Conservation (phyloP, 2,888 invertebrate genomes). For the Andrena bicolor region DNA sequence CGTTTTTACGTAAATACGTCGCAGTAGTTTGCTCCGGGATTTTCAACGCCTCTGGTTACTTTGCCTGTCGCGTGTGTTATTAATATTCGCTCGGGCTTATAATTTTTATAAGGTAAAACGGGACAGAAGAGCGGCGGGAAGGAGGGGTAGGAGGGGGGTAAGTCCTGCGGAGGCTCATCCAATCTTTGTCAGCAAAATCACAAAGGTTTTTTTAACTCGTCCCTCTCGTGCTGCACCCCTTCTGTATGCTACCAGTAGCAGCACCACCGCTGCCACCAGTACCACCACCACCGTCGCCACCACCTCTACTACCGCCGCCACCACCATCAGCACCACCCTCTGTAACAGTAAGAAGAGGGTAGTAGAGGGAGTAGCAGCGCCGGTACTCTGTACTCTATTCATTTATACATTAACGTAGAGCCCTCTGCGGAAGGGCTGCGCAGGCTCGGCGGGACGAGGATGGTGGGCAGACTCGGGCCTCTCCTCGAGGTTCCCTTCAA, state of each 20-base stretch:
- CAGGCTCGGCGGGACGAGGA: constrained; percentile 49
- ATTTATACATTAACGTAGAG: constrained; percentile 62
- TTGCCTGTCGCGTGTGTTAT: too few species aligned
- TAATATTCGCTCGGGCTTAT: background rate
- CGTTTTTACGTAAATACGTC: too few species aligned
- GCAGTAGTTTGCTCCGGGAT: too few species aligned
- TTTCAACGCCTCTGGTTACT: too few species aligned
- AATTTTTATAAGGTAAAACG: background rate
- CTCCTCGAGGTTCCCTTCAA: constrained; percentile 38
- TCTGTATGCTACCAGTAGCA: constrained; percentile 28
- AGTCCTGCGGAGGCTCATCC: constrained; percentile 48
- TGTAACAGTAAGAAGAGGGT: constrained; percentile 47
- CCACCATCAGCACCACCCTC: constrained; percentile 42
- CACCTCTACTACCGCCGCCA: constrained; percentile 19
- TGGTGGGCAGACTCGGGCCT: constrained; percentile 38
- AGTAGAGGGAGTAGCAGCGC: constrained; percentile 55
- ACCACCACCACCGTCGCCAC: background rate
- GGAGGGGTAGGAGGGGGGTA: background rate
- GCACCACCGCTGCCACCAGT: background rate
- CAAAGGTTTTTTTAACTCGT: constrained; percentile 61
- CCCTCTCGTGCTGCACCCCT: constrained; percentile 38
- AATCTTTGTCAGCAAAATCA: constrained; percentile 58
- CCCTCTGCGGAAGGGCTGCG: constrained; percentile 53
- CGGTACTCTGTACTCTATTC: constrained; percentile 65
- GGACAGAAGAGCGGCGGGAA: background rate